Percentiles rank a stretch among this genome's conserved stretches.
These are phyloP conservation scores for Yoshiicerus persimilis DNA, from an alignment of 1,140 invertebrate genomes.

Conservation along the genomic window DNA sequence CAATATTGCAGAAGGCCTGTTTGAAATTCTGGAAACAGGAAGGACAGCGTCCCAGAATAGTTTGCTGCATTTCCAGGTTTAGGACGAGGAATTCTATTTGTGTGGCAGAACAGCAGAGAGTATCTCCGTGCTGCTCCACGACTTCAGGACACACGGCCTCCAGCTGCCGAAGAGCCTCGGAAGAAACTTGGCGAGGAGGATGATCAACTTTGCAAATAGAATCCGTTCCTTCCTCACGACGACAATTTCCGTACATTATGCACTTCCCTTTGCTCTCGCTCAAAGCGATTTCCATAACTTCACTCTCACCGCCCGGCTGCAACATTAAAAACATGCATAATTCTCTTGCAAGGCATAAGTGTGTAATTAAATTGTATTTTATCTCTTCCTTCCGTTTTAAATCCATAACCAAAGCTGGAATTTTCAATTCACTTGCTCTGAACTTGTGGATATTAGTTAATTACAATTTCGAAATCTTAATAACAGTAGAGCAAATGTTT, in stretches of 20 bases:
- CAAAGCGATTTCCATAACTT: conserved; percentile 45
- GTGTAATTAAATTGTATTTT: too few relatives aligned
- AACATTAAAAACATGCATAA: background rate
- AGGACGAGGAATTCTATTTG: conserved; percentile 54
- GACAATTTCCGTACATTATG: conserved; percentile 5
- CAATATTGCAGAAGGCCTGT: conserved; percentile 77
- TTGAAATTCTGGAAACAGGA: conserved; percentile 81
- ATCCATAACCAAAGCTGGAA: too few relatives aligned
- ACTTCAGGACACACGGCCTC: conserved; percentile 31
- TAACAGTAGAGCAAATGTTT: too few relatives aligned
- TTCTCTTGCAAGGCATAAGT: too few relatives aligned
- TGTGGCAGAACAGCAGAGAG: conserved; percentile 54
- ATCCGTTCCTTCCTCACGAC: background rate
- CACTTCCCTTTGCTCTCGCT: background rate
- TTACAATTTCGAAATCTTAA: too few relatives aligned
- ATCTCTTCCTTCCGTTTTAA: too few relatives aligned
- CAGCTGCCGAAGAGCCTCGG: background rate
- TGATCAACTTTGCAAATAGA: conserved; percentile 20
- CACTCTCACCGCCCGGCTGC: background rate
- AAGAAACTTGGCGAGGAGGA: background rate
- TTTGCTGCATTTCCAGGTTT: conserved; percentile 44
- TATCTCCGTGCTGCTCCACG: conserved; percentile 50
- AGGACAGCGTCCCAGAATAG: conserved; percentile 71
- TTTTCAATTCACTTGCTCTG: too few relatives aligned
- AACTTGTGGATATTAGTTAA: too few relatives aligned